Evolutionary conservation across 2,888 invertebrate species (phyloP), one percentile per base, ranked within the genome.

Genomic region (Pheosia tremula): DNA sequence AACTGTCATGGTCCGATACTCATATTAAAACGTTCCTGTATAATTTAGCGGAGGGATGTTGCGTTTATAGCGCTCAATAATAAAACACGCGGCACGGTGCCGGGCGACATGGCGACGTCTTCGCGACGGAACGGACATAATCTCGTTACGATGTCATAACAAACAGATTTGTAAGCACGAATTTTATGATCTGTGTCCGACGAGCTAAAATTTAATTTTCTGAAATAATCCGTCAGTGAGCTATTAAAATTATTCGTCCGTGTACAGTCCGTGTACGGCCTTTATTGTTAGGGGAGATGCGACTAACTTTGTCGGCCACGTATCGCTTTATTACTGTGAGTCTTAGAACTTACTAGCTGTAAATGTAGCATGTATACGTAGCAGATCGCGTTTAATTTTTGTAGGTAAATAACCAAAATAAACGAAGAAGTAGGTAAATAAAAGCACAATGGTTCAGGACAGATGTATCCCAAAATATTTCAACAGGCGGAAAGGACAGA

Each of bases 141-240:
- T 92, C 90, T 89, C 85, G 90, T 93, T 90, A 93, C 92, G 93
- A 93, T 92, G 92, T 89, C 93, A 91, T 93, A 93, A 93, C 91
- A 92, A 93, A 92, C 91, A 93, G 93, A 93, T 93, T 93, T 93
- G 93, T 93, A 93, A 93, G 93, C 93, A 93, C 81, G 87, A 87
- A 91, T 89, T 93, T 93, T 93, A 93, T 92, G 92, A 84, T 84
- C 90, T 90, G 93, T 91, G 93, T 92, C 92, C 92, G 86, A 93
- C 87, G 91, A 90, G 90, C 92, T 91, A 85, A 93, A 93, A 93
- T 93, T 93, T 92, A 93, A 93, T 93, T 93, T 91, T 91, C 90
- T 87, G 93, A 91, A 93, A 93, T 93, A 92, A 93, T 93, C 88
- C 89, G 91, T 91, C 89, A 90, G 88, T 83, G 81, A 79, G 82